Percentiles rank a stretch among this genome's conserved stretches.
These are phyloP conservation scores for Diloba caeruleocephala DNA, from an alignment of 2,888 invertebrate genomes.

Conservation along the genomic window DNA sequence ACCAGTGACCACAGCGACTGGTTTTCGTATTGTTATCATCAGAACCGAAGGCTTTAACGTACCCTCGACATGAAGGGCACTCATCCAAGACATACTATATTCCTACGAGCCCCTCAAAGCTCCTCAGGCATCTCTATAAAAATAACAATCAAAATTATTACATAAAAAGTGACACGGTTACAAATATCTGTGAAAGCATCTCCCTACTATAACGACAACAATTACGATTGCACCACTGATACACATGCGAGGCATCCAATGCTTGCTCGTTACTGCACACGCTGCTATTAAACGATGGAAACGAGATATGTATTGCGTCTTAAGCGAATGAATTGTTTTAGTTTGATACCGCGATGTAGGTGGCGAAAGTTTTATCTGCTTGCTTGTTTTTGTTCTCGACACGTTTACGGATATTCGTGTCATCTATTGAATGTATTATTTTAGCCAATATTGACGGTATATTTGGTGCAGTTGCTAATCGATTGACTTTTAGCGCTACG, in stretches of 20 bases:
- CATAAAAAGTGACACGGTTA: conserved; percentile 35
- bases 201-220: conserved; percentile 10
- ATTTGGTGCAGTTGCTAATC: no score
- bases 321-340: not conserved
- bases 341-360: conserved; percentile 1
- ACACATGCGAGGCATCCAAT: conserved; percentile 16
- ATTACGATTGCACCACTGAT: not conserved
- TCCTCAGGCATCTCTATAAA: not conserved
- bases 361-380: conserved; percentile 41
- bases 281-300: conserved; percentile 6
- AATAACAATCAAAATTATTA: conserved; percentile 25
- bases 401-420: conserved; percentile 28
- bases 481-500: no score
- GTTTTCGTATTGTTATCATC: no score
- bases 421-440: conserved; percentile 11
- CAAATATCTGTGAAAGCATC: conserved; percentile 47
- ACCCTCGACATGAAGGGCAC: no score
- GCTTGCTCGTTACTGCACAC: conserved; percentile 7
- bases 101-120: not conserved
- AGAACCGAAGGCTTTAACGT: no score
- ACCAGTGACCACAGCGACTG: no score
- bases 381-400: conserved; percentile 19
- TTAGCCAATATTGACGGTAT: conserved; percentile 20
- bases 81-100: no score
- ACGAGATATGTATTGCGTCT: conserved; percentile 19